A percentile compares a stretch with the other conserved stretches of the same genome.
These are phyloP conservation scores for Capricornis sumatraensis DNA, from an alignment of 2,113 vertebrate genomes.

Conservation along the genomic window DNA sequence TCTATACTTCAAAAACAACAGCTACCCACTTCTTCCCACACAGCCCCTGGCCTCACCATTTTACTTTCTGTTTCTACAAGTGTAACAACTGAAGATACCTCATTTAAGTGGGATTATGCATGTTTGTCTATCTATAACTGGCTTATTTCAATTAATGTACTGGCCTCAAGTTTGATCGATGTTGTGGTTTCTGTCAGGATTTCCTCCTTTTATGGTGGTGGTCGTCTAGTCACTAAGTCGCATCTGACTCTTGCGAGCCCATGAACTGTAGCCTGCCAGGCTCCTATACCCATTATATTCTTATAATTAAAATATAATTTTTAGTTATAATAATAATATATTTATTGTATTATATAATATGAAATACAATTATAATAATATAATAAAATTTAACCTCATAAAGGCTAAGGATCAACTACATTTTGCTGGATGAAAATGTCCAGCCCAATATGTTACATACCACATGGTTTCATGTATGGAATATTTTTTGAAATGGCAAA, in stretches of 20 bases:
- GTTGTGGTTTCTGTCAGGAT: neutral
- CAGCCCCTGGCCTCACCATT: neutral
- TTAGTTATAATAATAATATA: neutral
- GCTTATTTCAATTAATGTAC: neutral
- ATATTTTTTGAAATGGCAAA: neutral
- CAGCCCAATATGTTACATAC: neutral
- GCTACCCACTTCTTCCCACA: neutral
- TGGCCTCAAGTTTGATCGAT: neutral
- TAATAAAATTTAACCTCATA: neutral
- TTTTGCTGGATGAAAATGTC: neutral
- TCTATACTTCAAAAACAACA: neutral
- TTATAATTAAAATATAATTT: neutral
- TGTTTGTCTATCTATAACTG: neutral
- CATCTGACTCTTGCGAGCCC: neutral
- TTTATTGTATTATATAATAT: neutral
- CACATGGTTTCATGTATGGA: neutral
- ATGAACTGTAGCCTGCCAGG: neutral
- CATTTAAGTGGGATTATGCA: no score
- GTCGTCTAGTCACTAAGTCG: neutral
- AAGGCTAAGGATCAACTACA: neutral
- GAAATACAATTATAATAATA: neutral
- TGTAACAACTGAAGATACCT: fast-evolving
- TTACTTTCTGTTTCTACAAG: neutral
- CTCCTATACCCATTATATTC: neutral
- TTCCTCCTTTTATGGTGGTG: neutral